Percentiles rank a stretch among this genome's conserved stretches.
These are phyloP conservation scores for Tamandua tetradactyla DNA, from an alignment of 2,797 vertebrate species.

Conservation along the genomic window DNA sequence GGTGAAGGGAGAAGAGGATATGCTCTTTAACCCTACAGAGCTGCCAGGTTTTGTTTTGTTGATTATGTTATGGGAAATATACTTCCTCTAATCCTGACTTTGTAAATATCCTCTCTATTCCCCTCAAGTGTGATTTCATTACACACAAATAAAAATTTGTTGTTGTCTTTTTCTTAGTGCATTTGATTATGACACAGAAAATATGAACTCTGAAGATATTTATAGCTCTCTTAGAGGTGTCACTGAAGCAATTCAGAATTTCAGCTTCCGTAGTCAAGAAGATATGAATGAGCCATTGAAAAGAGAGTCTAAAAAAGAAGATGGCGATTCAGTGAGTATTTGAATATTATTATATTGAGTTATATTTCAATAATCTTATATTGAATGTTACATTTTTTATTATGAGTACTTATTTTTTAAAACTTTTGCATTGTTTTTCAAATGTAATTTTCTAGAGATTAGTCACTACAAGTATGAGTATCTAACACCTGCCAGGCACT, in stretches of 20 bases:
- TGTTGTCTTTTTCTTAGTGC: slow-evolving; percentile 86
- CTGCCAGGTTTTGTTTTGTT: slow-evolving; percentile 35
- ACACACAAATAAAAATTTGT: slow-evolving; percentile 37
- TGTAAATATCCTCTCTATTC: not conserved
- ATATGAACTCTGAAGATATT: slow-evolving; percentile 99
- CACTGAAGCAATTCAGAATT: slow-evolving; percentile 99
- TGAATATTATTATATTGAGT: not conserved
- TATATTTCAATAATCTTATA: no score
- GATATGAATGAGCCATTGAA: slow-evolving; percentile 97
- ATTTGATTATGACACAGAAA: slow-evolving; percentile 99
- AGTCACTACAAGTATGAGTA: not conserved
- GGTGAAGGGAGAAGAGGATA: not conserved
- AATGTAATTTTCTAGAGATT: not conserved
- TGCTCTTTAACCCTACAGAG: not conserved
- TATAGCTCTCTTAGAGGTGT: slow-evolving; percentile 98
- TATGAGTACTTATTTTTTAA: not conserved
- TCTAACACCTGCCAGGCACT: not conserved
- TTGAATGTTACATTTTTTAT: not conserved
- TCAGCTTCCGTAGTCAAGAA: slow-evolving; percentile 97
- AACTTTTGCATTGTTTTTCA: slow-evolving; percentile 42
- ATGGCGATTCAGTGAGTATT: slow-evolving; percentile 88
- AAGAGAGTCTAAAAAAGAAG: slow-evolving; percentile 90
- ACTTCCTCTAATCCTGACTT: not conserved
- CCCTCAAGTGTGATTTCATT: slow-evolving; percentile 22
- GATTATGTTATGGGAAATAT: not conserved